These are phyloP conservation scores for Pseudomyrmex flavicornis DNA, from an alignment of 1,140 invertebrate genomes.

Conservation along the genomic window DNA sequence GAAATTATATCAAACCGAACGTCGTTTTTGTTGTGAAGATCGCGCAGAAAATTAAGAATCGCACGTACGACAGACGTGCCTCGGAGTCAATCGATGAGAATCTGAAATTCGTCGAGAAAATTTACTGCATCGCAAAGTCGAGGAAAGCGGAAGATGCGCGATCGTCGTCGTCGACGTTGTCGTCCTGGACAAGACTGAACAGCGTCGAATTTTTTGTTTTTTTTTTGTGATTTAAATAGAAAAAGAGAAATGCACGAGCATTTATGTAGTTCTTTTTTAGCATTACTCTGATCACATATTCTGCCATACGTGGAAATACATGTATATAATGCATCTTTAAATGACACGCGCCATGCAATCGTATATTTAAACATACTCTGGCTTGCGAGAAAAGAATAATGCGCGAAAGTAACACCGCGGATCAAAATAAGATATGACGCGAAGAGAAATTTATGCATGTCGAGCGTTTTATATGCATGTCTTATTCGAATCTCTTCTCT, in stretches of 20 bases:
- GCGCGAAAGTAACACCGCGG: conserved; percentile 1
- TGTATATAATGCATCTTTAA: background rate
- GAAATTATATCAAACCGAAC: conserved; percentile 20
- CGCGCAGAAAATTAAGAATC: conserved; percentile 30
- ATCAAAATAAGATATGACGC: conserved; percentile 30
- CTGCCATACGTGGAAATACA: too few species aligned
- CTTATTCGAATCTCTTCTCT: background rate
- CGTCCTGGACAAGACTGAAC: background rate
- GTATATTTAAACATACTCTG: conserved; percentile 28
- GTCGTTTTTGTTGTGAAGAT: conserved; percentile 1
- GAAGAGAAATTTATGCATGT: background rate
- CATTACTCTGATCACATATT: too few species aligned
- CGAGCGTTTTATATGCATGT: background rate
- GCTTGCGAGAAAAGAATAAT: conserved; percentile 17
- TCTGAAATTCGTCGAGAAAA: conserved; percentile 20
- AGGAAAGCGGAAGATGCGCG: background rate
- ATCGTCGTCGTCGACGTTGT: background rate
- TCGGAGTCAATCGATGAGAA: background rate
- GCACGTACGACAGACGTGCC: background rate
- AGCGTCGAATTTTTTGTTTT: background rate
- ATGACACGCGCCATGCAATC: background rate
- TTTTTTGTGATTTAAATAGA: too few species aligned
- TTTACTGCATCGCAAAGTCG: conserved; percentile 42
- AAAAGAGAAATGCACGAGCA: too few species aligned
- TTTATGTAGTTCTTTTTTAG: too few species aligned